Evolutionary conservation across 1,140 invertebrate genomes (phyloP), one percentile per base, ranked within the genome.

Genomic region (Charaxes varanes): DNA sequence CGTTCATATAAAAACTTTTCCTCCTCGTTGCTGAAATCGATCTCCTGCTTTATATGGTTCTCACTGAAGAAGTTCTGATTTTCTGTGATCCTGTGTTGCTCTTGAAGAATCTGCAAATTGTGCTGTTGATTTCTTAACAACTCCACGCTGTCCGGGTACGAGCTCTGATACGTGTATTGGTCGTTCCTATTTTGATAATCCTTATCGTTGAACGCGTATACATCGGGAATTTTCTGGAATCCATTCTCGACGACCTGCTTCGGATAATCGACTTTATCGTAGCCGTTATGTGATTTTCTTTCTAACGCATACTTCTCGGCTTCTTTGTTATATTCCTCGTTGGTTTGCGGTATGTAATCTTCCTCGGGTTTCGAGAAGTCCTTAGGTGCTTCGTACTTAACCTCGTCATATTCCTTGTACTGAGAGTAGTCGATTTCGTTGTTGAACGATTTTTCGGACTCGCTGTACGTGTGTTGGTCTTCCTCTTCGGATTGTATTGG

Each of bases 41-140:
- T 63, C 19, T 81, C 77, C 14, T 72, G 73, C 22, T 81, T 81
- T 62, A 81, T 81, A 40, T 77, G 64, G 13, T 59, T 71, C 23
- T 79, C 77, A 21, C 72, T 72, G 27, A 82, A 82, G 24, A 78
- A 82, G 19, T 77, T 78, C 47, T 79, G 74, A 27, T 79, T 81
- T 27, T 77, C 77, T 6, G 48, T 69, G 3, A 64, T 48, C 13
- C 65, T 51, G 24, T 72, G 67, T 14, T 67, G 68, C 14, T 72
- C 60, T 13, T 76, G 68, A 1, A 81, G 17, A 27, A 78, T 55
- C 21, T 78, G 72, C 2, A 81, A 14, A 32, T 81, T 81, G 13
- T 78, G 73, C 31, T 81, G 77, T 4, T 81, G 77, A 41, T 78
- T 77, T 10, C 66, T 52, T 5, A 81, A 23, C 4, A 77, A 44